Base-by-base conservation (phyloP, 2,888 invertebrate species). In the Atherix ibis region DNA sequence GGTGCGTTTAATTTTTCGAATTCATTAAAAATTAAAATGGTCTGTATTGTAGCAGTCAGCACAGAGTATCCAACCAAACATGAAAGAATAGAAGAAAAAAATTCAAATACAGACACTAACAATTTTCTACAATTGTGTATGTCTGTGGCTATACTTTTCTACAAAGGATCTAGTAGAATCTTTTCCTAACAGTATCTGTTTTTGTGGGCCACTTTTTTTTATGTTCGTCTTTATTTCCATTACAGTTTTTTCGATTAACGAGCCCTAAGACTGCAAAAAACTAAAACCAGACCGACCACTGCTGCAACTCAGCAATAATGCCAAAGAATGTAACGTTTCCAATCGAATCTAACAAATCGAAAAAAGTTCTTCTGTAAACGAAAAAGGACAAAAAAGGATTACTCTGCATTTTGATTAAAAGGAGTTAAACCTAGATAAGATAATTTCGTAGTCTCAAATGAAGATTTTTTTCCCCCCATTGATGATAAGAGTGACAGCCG, bases 321-420 rank as follows among this genome's bases (percentile, higher is more conserved):
- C 26, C 26, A 10, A 10, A n/a, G 26, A 5, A n/a, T 4, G 10
- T 13, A n/a, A 26, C n/a, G 26, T n/a, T 26, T n/a, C n/a, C n/a
- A 5, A 5, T 26, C 5, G 26, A 13, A 26, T 26, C 9, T 5
- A 26, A 26, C 12, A 26, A 26, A 26, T 26, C n/a, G 5, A 13
- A 13, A n/a, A n/a, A 10, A 26, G 5, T 9, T 10, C n/a, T 26
- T 13, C 5, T 3, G 10, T n/a, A 10, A 13, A 13, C 12, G 32
- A 27, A 16, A 14, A 18, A 4, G 27, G 34, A 17, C 8, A 3
- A 5, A 27, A 34, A 34, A 34, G 34, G 34, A 28, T 34, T 34
- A 34, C 34, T 18, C 9, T 13, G 29, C 5, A 29, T 34, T 24
- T 34, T 34, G 34, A 34, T 34, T 34, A 34, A 34, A 34, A 34